Evolutionary conservation across 2,113 vertebrate species (phyloP).

Genomic region (Sapayoa aenigma): DNA sequence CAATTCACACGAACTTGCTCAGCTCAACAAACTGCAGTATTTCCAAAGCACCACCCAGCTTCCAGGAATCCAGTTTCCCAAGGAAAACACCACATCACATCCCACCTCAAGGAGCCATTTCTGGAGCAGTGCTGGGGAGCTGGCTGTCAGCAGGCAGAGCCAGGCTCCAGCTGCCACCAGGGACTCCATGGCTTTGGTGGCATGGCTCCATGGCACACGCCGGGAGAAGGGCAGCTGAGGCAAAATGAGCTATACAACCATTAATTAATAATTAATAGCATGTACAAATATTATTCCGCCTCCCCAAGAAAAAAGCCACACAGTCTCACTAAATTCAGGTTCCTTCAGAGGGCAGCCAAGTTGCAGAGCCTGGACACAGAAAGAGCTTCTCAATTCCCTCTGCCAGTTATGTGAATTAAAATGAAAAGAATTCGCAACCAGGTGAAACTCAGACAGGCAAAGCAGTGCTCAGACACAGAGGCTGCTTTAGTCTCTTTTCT

Average conservation of each 20-base stretch:
- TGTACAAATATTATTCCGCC: background rate
- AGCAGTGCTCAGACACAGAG: background rate
- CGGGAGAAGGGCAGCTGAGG: background rate
- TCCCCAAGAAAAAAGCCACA: background rate
- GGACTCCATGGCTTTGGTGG: background rate
- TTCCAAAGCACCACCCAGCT: background rate
- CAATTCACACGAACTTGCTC: background rate
- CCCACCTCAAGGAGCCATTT: background rate
- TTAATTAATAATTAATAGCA: background rate
- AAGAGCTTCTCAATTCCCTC: background rate
- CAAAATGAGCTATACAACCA: background rate
- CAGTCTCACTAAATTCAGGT: background rate
- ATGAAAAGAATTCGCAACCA: background rate
- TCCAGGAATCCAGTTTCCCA: background rate
- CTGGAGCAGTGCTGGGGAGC: background rate
- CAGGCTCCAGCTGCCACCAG: background rate
- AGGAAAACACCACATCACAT: background rate
- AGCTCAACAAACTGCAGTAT: background rate
- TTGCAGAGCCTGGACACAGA: background rate
- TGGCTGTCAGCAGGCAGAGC: background rate
- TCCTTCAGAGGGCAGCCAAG: background rate
- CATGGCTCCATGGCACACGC: too few relatives aligned
- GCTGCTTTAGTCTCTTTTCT: background rate
- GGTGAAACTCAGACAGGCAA: background rate
- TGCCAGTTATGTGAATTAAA: background rate